Percentiles rank a stretch among this genome's conserved stretches.
Evolutionary conservation across 2,113 vertebrate genomes (phyloP).

Genomic region (Bujurquina vittata): DNA sequence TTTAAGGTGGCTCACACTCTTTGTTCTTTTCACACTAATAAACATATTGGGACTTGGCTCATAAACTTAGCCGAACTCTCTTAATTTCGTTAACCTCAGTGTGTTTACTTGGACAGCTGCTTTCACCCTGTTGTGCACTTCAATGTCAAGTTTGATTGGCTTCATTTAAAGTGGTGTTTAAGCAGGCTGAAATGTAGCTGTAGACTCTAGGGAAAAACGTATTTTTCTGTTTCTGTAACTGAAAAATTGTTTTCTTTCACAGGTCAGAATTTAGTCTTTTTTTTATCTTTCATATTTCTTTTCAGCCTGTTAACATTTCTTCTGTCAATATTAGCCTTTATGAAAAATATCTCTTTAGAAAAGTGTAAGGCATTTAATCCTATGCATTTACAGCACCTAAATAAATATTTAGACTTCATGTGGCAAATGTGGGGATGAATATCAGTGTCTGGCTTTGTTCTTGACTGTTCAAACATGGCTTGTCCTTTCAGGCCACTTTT

Average conservation of each 20-base stretch:
- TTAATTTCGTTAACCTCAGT: too few species aligned
- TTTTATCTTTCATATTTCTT: background rate
- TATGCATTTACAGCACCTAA: constrained; percentile 18
- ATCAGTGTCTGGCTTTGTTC: constrained; percentile 59
- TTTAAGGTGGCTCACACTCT: background rate
- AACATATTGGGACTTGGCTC: background rate
- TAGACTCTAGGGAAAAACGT: fast-evolving
- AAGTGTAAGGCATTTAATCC: background rate
- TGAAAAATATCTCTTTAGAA: background rate
- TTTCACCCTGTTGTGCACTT: background rate
- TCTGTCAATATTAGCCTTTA: constrained; percentile 24
- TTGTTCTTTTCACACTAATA: background rate
- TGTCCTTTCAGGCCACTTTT: constrained; percentile 58
- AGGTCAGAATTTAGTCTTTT: background rate
- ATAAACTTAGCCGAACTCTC: background rate
- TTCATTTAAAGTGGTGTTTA: background rate
- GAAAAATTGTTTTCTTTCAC: background rate
- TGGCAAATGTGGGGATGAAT: constrained; percentile 40
- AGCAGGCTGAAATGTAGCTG: background rate
- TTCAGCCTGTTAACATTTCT: background rate
- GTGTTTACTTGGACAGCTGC: background rate
- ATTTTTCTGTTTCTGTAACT: background rate
- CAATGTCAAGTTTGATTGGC: background rate
- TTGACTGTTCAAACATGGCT: constrained; percentile 57
- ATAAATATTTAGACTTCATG: constrained; percentile 64